Evolutionary conservation across 1,140 invertebrate species (phyloP), one percentile per base, ranked within the genome.

Genomic region (Cyrtorhinus lividipennis): DNA sequence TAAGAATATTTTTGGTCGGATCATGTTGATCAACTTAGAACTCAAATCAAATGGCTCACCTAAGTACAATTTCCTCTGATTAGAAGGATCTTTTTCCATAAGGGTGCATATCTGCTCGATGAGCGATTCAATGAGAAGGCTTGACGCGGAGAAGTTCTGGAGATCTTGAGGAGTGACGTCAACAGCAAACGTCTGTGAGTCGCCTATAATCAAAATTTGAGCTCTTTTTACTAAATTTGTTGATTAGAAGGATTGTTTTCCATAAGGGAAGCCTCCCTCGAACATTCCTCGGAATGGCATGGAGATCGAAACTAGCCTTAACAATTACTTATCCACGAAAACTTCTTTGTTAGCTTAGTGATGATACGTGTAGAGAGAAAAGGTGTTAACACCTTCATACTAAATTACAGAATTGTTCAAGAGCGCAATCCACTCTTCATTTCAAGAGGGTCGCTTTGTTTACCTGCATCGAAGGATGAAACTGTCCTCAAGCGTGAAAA

Each of bases 121-220:
- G 1, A 85, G 73, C 13, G 81, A 81, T 69, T 83, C 80, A 24
- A 83, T 78, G 1, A 84, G 71, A 13, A 85, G 72, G 68, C 80
- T 83, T 8, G 66, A 65, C 15, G 67, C 64, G 20, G 65, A 64
- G 56, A 68, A 68, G 13, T 65, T 59, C 38, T 65, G 59, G 2
- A 65, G 18, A 13, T 62, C 64, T 15, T 65, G 48, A 5, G 48
- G 30, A 25, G 38, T n/a, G 0, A 64, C 26, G 24, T 44, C 46
- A 53, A 64, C 58, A 30, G 63, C 63, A 24, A 64, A 20, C n/a
- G 58, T 64, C 27, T 59, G 45, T 15, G 27, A 18, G 20, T 45
- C 56, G 8, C 59, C 63, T 64, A 10, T 22, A 59, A 58, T 8
- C 26, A n/a, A 10, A 44, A 44, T n/a, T 10, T 10, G 38, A 44